Evolutionary conservation across 2,888 invertebrate genomes (phyloP).

Genomic region (Subacronicta megacephala): DNA sequence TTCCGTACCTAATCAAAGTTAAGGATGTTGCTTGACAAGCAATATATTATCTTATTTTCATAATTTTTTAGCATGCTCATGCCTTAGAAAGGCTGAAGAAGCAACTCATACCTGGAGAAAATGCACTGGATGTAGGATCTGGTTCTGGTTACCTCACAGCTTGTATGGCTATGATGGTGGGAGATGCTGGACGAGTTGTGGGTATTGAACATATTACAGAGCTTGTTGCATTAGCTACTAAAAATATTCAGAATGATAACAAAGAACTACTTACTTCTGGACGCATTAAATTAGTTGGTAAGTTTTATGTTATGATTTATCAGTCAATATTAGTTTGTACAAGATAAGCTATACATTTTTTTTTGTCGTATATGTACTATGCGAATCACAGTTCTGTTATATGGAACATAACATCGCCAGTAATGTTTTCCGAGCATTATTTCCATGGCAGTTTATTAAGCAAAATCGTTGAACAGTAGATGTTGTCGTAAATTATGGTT

Average conservation of each 20-base stretch:
- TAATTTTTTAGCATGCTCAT: slow-evolving; percentile 96
- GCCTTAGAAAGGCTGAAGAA: slow-evolving; percentile 95
- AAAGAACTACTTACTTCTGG: slow-evolving; percentile 91
- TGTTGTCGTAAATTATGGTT: too few species aligned
- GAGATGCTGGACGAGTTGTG: slow-evolving; percentile 91
- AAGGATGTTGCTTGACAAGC: too few species aligned
- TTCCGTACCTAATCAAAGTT: too few species aligned
- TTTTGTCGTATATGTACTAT: too few species aligned
- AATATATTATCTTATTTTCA: too few species aligned
- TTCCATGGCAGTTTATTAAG: too few species aligned
- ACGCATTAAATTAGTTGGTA: slow-evolving; percentile 92
- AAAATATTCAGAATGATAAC: slow-evolving; percentile 94
- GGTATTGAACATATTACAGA: slow-evolving; percentile 98
- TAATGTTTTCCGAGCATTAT: too few species aligned
- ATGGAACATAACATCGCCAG: too few species aligned
- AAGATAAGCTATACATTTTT: slow-evolving; percentile 7
- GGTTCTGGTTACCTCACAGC: slow-evolving; percentile 98
- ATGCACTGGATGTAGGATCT: slow-evolving; percentile 97
- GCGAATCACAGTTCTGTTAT: too few species aligned
- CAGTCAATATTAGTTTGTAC: too few species aligned
- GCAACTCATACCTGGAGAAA: slow-evolving; percentile 93
- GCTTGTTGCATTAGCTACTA: slow-evolving; percentile 92
- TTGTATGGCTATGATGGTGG: slow-evolving; percentile 96
- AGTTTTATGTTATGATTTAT: slow-evolving; percentile 51
- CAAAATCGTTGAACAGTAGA: too few species aligned